phyloP scores from a whole-genome alignment of 2,888 invertebrate genomes.

The Entomobrya proxima region DNA sequence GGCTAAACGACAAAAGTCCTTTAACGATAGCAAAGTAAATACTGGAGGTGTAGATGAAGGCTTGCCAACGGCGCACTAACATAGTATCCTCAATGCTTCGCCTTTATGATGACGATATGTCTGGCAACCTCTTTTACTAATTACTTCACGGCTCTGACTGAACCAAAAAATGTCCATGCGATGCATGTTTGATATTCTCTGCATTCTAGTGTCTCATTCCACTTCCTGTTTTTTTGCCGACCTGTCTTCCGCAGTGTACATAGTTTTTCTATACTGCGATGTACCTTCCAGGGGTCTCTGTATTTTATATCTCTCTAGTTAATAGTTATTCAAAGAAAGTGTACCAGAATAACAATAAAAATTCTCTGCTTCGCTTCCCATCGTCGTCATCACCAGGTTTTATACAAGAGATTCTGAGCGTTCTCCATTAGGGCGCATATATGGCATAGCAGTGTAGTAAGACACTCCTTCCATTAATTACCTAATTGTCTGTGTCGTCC shows the following conservation, averaged over 20 bases:
- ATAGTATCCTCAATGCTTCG: not conserved
- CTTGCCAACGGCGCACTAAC: not conserved
- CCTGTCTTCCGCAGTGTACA: too few relatives aligned
- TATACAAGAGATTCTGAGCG: not conserved
- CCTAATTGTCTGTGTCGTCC: conserved; percentile 60
- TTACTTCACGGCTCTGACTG: conserved; percentile 37
- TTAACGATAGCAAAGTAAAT: not conserved
- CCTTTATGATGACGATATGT: not conserved
- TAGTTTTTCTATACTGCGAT: too few relatives aligned
- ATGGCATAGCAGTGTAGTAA: not conserved
- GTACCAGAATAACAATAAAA: not conserved
- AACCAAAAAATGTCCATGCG: conserved; percentile 7
- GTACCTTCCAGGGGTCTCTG: too few relatives aligned
- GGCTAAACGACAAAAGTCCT: too few relatives aligned
- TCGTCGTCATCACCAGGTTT: not conserved
- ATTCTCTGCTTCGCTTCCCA: conserved; percentile 5
- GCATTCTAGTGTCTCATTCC: not conserved
- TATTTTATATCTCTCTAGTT: too few relatives aligned
- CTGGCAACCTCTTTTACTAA: conserved; percentile 55
- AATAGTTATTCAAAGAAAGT: not conserved
- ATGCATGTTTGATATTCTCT: conserved; percentile 18
- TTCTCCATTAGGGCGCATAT: not conserved
- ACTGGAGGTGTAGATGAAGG: not conserved
- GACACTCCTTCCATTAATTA: conserved; percentile 58
- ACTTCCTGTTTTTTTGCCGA: not conserved